These are phyloP conservation scores for Macrosteles quadrilineatus DNA, from an alignment of 1,140 invertebrate genomes.

Conservation along the genomic window DNA sequence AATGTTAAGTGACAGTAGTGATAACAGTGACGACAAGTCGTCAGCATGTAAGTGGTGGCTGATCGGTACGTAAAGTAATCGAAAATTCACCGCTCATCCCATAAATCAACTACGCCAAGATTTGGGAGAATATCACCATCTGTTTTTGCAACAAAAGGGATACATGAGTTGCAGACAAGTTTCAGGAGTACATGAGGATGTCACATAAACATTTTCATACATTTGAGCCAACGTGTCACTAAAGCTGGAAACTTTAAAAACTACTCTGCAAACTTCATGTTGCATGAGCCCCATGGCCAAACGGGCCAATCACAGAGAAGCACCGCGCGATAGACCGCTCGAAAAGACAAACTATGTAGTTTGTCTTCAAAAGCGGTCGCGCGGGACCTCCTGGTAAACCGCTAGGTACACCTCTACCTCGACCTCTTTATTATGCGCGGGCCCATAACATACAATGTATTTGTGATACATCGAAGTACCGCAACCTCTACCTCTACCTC, in stretches of 20 bases:
- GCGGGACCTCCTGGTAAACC: conserved; percentile 4
- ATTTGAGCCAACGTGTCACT: not conserved
- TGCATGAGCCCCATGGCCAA: too few relatives aligned
- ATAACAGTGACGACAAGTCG: not conserved
- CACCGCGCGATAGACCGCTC: not conserved
- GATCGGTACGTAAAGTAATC: conserved; percentile 14
- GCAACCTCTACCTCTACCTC: conserved; percentile 2
- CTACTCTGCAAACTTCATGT: too few relatives aligned
- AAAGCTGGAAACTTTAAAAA: not conserved
- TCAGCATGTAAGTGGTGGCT: conserved; percentile 18
- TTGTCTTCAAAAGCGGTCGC: not conserved
- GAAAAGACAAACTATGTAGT: not conserved
- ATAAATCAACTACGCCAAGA: not conserved
- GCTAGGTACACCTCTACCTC: conserved; percentile 1
- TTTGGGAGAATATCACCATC: not conserved
- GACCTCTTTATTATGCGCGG: not conserved
- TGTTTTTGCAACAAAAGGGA: not conserved
- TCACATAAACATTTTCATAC: not conserved
- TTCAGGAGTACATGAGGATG: too few relatives aligned
- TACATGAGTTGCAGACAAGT: too few relatives aligned
- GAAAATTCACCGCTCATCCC: not conserved
- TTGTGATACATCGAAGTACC: not conserved
- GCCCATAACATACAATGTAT: not conserved
- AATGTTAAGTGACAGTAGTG: conserved; percentile 20
- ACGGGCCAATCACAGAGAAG: not conserved